Conservation (phyloP, 2,888 invertebrate genomes). For the Cactoblastis cactorum region DNA sequence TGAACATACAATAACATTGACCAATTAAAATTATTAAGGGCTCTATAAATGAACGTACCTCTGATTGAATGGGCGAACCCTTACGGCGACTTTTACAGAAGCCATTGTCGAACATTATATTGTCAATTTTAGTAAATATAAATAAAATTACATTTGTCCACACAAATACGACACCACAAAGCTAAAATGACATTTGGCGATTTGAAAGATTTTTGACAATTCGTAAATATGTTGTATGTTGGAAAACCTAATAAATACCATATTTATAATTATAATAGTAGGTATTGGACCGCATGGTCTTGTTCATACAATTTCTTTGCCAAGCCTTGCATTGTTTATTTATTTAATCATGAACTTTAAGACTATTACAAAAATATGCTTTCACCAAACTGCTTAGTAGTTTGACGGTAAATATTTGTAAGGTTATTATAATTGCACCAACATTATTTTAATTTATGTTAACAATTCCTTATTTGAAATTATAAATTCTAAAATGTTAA, state of each 20-base stretch:
- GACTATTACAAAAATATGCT: too few relatives aligned
- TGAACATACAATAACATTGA: constrained; percentile 37
- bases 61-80: constrained; percentile 94
- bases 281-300: too few relatives aligned
- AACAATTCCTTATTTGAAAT: too few relatives aligned
- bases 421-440: too few relatives aligned
- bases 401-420: too few relatives aligned
- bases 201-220: constrained; percentile 16
- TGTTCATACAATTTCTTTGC: too few relatives aligned
- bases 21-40: constrained; percentile 23
- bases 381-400: too few relatives aligned
- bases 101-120: constrained; percentile 86
- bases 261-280: too few relatives aligned
- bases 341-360: too few relatives aligned
- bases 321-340: too few relatives aligned
- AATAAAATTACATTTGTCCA: constrained; percentile 56
- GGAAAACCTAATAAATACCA: not conserved
- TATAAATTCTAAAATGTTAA: too few relatives aligned
- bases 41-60: constrained; percentile 77
- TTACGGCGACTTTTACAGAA: constrained; percentile 94
- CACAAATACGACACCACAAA: constrained; percentile 59
- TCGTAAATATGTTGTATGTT: constrained; percentile 13
- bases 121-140: constrained; percentile 48
- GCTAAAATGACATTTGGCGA: constrained; percentile 49
- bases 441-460: too few relatives aligned